Percentiles rank a stretch among this genome's conserved stretches.
phyloP scores from a whole-genome alignment of 2,888 invertebrate species.

The Lagria hirta region DNA sequence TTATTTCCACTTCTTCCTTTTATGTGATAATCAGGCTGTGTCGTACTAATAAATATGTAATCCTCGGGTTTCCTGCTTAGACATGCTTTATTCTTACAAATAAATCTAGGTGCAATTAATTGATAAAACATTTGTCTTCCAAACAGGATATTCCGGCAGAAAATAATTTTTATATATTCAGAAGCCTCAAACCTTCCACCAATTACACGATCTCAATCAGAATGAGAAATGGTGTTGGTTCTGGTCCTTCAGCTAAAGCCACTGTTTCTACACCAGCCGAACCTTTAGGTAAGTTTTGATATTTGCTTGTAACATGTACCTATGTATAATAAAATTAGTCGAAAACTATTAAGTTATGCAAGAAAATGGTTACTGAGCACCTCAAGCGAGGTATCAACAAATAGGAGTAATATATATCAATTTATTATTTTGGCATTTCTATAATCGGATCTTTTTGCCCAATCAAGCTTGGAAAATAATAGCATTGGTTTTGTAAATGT shows the following conservation, averaged over 20 bases:
- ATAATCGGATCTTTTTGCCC: no score
- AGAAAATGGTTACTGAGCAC: no score
- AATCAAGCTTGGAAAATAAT: no score
- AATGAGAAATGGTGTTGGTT: conserved; percentile 78
- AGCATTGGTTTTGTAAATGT: no score
- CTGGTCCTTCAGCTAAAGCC: conserved; percentile 70
- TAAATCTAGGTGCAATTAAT: conserved; percentile 1
- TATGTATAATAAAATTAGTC: no score
- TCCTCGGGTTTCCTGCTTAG: conserved; percentile 13
- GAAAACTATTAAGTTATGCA: no score
- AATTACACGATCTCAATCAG: conserved; percentile 78
- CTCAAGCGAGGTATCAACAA: no score
- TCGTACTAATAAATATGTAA: conserved; percentile 17
- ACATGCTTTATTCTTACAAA: conserved; percentile 3
- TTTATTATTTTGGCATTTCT: no score
- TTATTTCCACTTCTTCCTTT: conserved; percentile 7
- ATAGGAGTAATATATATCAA: no score
- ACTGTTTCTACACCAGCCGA: conserved; percentile 68
- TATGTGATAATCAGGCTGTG: conserved; percentile 11
- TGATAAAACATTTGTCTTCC: no score
- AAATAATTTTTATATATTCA: conserved; percentile 73
- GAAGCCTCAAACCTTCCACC: conserved; percentile 68
- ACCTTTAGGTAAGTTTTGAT: conserved; percentile 65
- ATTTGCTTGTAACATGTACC: no score
- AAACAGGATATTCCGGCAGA: conserved; percentile 74